Base-by-base conservation (phyloP, 2,797 vertebrate species). In the Chromis chromis region DNA sequence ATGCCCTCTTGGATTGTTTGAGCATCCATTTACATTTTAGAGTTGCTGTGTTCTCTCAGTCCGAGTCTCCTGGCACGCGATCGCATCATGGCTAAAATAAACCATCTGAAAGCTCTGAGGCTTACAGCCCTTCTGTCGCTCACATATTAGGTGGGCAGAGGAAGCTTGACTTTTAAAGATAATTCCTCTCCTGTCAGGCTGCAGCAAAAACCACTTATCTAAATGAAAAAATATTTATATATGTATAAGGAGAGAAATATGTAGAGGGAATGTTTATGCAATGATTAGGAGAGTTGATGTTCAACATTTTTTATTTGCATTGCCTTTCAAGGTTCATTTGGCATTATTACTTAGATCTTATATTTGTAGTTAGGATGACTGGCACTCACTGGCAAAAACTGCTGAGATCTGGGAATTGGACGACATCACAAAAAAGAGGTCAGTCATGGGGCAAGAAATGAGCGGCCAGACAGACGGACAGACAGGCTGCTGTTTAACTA, bases 51-150 rank as follows among this genome's bases (percentile, higher is more conserved):
- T 78, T 86, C 60, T 50, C 79, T 75, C 70, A 39, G 40, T 71
- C 55, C 67, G 53, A 66, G 71, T 76, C 70, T 80, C 73, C 75
- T 76, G 84, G 86, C 86, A 81, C 72, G 67, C 1, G 52, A 77
- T 25, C 3, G 61, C 42, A 65, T 22, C 57, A 4, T 5, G 44
- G 76, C 79, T 76, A 69, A 86, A 86, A 87, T 85, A 90, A 85
- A 85, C 61, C 89, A 84, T 78, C 36, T 50, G 79, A 86, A 78
- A 90, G 82, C 84, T 90, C 70, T 54, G 59, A 79, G 81, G 91
- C 89, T 88, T 84, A 83, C 9, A 31, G 76, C 66, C 87, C 89
- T 76, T 87, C 93, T 93, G 91, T 88, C 65, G 58, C 64, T 76
- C 67, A 44, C 81, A 85, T 88, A 88, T 89, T 84, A 87, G 74